Percentiles rank a stretch among this genome's conserved stretches.
Conservation (phyloP, 2,888 invertebrate genomes). For the Lepidocyrtinus sp. region DNA sequence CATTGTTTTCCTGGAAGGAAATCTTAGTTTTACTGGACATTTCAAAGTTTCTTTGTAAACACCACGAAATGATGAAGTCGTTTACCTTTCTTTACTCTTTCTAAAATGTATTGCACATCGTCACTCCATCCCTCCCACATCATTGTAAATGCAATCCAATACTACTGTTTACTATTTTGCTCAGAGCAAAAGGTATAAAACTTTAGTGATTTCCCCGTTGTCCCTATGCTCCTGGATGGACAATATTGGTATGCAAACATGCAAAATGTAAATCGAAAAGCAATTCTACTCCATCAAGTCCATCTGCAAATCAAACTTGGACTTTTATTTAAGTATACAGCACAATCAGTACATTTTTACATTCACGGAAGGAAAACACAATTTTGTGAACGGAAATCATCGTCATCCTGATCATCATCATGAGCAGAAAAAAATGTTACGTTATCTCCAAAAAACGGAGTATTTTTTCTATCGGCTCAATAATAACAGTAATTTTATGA, state of each 20-base stretch:
- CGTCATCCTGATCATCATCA: background rate
- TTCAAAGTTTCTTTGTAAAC: too few species aligned
- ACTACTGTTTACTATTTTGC: too few species aligned
- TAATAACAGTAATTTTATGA: background rate
- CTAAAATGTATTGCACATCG: background rate
- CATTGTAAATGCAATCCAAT: too few species aligned
- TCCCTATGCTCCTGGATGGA: constrained; percentile 19
- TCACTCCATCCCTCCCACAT: background rate
- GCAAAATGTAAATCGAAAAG: constrained; percentile 54
- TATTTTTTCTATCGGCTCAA: background rate
- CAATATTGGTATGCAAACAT: constrained; percentile 57
- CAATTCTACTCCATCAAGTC: constrained; percentile 54
- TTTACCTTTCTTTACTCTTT: background rate
- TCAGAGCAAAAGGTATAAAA: too few species aligned
- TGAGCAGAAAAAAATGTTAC: background rate
- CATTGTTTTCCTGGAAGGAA: background rate
- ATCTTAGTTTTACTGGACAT: background rate
- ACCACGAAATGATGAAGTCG: background rate
- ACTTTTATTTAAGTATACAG: background rate
- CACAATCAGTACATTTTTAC: background rate
- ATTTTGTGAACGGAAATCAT: constrained; percentile 21
- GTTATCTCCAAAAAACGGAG: background rate
- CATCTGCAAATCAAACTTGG: constrained; percentile 52
- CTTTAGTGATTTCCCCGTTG: too few species aligned
- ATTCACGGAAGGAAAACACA: background rate